Evolutionary conservation across 2,113 vertebrate genomes (phyloP), one percentile per base, ranked within the genome.

Genomic region (Scomber japonicus): DNA sequence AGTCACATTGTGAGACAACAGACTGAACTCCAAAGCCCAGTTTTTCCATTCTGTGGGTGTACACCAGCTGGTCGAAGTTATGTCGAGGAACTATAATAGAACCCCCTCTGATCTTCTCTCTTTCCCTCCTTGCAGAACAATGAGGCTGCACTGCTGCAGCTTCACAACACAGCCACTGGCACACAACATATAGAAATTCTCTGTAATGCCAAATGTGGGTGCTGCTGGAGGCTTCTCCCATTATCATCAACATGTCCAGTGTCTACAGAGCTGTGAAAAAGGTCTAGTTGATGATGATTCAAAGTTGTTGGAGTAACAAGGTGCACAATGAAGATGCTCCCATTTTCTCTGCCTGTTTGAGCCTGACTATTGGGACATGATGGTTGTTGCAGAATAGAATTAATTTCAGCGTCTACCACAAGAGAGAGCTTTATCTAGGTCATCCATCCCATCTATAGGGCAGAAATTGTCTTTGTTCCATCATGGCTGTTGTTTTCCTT

Each of bases 11-110:
- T 80, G 80, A 90, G 83, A 91, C 81, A 80, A 87, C 62, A 35
- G 65, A 60, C 79, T 56, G 57, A 88, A 82, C 84, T 86, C 84
- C 64, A 75, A 53, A 87, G 86, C 75, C 76, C 71, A 75, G 49
- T 85, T 88, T 90, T 90, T 87, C 75, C 82, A 76, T 85, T 86
- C 51, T 77, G 66, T 66, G 75, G 75, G 80, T 85, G 81, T 55
- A 59, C 35, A 59, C 84, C 88, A 91, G 89, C 85, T 89, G 87
- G 71, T 84, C 63, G 21, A 71, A 81, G 83, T 86, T 88, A 80
- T 82, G 76, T 49, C 19, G 70, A 68, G 46, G 64, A 81, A 67
- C 85, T 27, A 67, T 82, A 35, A 71, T n/a, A 56, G 57, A 82
- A 45, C 40, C 49, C 75, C 57, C 62, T 89, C 71, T 84, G 74